A percentile compares a stretch with the other conserved stretches of the same genome.
Conservation (phyloP, 2,888 invertebrate species). For the Pseudoips prasinana region DNA sequence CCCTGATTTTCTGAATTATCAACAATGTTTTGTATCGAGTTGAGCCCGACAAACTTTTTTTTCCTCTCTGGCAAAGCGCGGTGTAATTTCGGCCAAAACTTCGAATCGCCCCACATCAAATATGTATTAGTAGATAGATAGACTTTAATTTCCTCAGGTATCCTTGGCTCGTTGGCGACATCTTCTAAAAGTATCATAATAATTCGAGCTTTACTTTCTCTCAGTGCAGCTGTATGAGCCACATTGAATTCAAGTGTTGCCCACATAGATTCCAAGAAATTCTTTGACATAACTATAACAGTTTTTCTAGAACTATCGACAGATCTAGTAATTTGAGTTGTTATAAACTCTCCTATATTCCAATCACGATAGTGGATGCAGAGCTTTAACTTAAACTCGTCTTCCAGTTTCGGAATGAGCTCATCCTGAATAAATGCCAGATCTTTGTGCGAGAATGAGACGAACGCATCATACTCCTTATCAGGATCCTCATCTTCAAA, state of each 20-base stretch:
- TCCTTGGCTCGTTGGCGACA: slow-evolving; percentile 73
- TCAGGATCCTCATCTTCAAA: slow-evolving; percentile 14
- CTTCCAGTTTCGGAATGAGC: slow-evolving; percentile 13
- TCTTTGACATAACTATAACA: slow-evolving; percentile 29
- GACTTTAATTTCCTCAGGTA: slow-evolving; percentile 69
- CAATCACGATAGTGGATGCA: slow-evolving; percentile 20
- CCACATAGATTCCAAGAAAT: slow-evolving; percentile 68
- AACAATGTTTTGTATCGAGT: neutral
- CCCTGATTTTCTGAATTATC: too few species aligned
- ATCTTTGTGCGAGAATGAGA: slow-evolving; percentile 17
- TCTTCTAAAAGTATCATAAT: slow-evolving; percentile 84
- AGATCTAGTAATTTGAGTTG: slow-evolving; percentile 13
- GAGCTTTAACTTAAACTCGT: slow-evolving; percentile 13
- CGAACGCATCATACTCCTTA: slow-evolving; percentile 14
- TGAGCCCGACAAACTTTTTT: slow-evolving; percentile 12
- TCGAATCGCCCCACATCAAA: slow-evolving; percentile 89
- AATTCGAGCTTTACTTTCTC: slow-evolving; percentile 83
- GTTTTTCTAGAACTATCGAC: slow-evolving; percentile 18
- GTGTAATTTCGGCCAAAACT: slow-evolving; percentile 89
- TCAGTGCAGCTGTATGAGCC: slow-evolving; percentile 65
- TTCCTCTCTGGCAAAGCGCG: slow-evolving; percentile 82
- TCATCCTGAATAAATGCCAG: neutral
- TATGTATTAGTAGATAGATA: slow-evolving; percentile 91
- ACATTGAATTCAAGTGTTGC: slow-evolving; percentile 84
- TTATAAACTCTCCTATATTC: slow-evolving; percentile 15